A percentile compares a stretch with the other conserved stretches of the same genome.
phyloP scores from a whole-genome alignment of 2,888 invertebrate species.

The Drosophila longiperda region DNA sequence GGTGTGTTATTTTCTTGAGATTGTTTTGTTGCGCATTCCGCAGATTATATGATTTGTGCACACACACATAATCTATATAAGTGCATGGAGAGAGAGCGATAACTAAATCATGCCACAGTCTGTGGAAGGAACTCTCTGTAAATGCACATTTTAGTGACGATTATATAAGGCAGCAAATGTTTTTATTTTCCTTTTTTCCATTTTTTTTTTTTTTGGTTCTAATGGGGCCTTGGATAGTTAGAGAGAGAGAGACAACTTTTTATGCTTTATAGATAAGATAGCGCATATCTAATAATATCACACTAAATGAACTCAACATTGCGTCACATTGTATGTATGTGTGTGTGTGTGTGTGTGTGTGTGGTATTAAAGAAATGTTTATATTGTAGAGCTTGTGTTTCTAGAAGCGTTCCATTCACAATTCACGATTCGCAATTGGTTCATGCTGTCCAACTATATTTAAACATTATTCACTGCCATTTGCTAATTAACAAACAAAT shows the following conservation, averaged over 20 bases:
- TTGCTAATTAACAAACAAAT: slow-evolving; percentile 77
- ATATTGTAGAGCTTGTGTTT: slow-evolving; percentile 45
- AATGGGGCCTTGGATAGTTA: slow-evolving; percentile 55
- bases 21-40: slow-evolving; percentile 50
- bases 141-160: slow-evolving; percentile 39
- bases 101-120: slow-evolving; percentile 34
- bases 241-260: slow-evolving; percentile 27
- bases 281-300: slow-evolving; percentile 77
- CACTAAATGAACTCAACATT: slow-evolving; percentile 45
- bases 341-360: background rate
- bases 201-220: slow-evolving; percentile 11
- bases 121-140: slow-evolving; percentile 2
- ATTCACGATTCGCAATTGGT: slow-evolving; percentile 12
- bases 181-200: slow-evolving; percentile 15
- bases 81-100: slow-evolving; percentile 14
- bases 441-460: slow-evolving; percentile 47
- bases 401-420: slow-evolving; percentile 33
- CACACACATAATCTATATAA: slow-evolving; percentile 58
- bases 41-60: slow-evolving; percentile 49
- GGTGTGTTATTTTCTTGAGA: slow-evolving; percentile 54
- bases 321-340: slow-evolving; percentile 57
- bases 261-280: slow-evolving; percentile 72
- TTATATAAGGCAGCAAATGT: slow-evolving; percentile 64
- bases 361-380: slow-evolving; percentile 33
- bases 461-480: slow-evolving; percentile 70